Conservation (phyloP, 1,140 invertebrate species). For the Brachionus rubens region DNA sequence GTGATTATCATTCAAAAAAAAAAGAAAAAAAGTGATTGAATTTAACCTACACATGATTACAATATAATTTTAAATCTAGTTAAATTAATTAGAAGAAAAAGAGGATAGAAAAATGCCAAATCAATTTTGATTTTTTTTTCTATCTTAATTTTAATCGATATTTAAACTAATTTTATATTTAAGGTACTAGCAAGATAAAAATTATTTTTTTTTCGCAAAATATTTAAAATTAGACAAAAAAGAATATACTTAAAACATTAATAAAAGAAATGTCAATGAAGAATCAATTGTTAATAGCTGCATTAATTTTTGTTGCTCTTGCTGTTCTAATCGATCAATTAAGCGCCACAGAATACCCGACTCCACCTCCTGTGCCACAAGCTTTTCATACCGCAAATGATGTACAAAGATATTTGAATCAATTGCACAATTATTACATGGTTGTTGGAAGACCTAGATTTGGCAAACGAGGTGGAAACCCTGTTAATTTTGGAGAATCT, state of each 20-base stretch:
- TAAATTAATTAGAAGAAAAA: too few relatives aligned
- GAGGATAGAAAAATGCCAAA: not conserved
- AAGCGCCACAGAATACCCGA: conserved; percentile 35
- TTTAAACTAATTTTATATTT: not conserved
- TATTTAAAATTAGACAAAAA: too few relatives aligned
- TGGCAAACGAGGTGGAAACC: not conserved
- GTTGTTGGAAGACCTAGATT: conserved; percentile 45
- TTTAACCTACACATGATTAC: too few relatives aligned
- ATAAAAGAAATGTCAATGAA: not conserved
- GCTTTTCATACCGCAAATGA: conserved; percentile 3
- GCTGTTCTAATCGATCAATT: not conserved
- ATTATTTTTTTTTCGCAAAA: too few relatives aligned
- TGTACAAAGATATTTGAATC: conserved; percentile 22
- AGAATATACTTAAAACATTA: not conserved
- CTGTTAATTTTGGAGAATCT: too few relatives aligned
- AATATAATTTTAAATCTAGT: too few relatives aligned
- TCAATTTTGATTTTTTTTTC: not conserved
- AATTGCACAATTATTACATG: conserved; percentile 46
- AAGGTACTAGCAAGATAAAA: too few relatives aligned
- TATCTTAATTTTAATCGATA: not conserved
- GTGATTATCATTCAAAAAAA: too few relatives aligned
- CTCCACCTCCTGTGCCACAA: conserved; percentile 13
- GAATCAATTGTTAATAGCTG: conserved; percentile 8
- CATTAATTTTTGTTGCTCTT: not conserved
- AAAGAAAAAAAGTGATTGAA: too few relatives aligned